phyloP scores from a whole-genome alignment of 2,797 vertebrate genomes.

The Acropternis orthonyx region DNA sequence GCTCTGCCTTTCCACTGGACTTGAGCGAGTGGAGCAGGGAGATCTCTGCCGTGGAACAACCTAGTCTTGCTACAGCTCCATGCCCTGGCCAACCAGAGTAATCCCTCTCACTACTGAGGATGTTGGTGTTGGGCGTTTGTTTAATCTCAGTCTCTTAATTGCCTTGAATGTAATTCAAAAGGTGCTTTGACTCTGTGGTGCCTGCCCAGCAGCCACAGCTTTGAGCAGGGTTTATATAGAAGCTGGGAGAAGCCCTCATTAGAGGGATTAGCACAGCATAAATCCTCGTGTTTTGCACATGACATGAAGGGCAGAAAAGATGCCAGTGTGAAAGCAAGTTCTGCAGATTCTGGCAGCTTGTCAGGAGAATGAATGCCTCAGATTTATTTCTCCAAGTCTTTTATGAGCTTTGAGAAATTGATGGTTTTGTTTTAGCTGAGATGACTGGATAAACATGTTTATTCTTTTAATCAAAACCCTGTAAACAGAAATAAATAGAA shows the following conservation, averaged over 20 bases:
- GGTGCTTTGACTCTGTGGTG: slow-evolving; percentile 46
- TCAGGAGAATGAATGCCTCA: slow-evolving; percentile 51
- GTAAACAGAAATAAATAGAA: background rate
- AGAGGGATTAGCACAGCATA: slow-evolving; percentile 73
- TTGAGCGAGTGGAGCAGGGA: background rate
- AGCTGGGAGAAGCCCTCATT: slow-evolving; percentile 73
- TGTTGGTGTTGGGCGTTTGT: background rate
- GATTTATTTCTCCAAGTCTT: slow-evolving; percentile 17
- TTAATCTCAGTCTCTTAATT: slow-evolving; percentile 68
- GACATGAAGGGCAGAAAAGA: slow-evolving; percentile 70
- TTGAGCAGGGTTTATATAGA: slow-evolving; percentile 43
- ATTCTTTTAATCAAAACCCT: background rate
- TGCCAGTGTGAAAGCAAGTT: slow-evolving; percentile 22
- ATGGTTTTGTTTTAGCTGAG: slow-evolving; percentile 32
- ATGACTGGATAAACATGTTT: background rate
- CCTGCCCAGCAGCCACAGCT: slow-evolving; percentile 47
- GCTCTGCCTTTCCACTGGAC: background rate
- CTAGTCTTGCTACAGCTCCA: background rate
- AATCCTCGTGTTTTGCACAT: slow-evolving; percentile 77
- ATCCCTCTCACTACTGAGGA: slow-evolving; percentile 41
- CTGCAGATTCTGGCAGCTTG: slow-evolving; percentile 56
- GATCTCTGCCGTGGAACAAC: background rate
- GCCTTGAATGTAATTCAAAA: slow-evolving; percentile 70
- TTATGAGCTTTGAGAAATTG: slow-evolving; percentile 37
- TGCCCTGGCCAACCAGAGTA: slow-evolving; percentile 18